Conservation (phyloP, 2,888 invertebrate species). For the Hydrotaea diabolus region DNA sequence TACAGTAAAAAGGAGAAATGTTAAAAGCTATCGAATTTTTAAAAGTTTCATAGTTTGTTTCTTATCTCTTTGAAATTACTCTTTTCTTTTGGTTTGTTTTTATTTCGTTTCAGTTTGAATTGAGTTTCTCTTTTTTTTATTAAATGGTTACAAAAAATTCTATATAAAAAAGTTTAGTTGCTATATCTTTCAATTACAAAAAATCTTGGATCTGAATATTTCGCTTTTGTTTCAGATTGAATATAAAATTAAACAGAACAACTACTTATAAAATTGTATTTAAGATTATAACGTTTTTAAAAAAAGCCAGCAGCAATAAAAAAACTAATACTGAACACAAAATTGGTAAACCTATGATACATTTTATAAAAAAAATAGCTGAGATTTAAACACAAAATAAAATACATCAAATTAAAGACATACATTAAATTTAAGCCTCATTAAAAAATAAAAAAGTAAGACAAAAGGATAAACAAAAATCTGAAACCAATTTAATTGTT, state of each 20-base stretch:
- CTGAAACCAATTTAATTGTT: too few relatives aligned
- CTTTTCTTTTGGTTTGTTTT: conserved; percentile 2
- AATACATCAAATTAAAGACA: background rate
- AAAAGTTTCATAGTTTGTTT: too few relatives aligned
- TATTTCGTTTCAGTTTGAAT: background rate
- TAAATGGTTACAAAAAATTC: conserved; percentile 62
- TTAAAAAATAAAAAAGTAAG: too few relatives aligned
- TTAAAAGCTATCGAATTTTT: too few relatives aligned
- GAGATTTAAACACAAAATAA: background rate
- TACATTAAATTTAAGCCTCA: background rate
- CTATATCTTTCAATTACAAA: conserved; percentile 58
- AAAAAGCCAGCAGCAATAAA: conserved; percentile 15
- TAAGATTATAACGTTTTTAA: background rate
- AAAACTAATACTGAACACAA: conserved; percentile 64
- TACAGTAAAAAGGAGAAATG: too few relatives aligned
- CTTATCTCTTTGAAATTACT: too few relatives aligned
- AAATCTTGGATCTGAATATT: conserved; percentile 35
- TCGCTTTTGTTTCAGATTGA: conserved; percentile 39
- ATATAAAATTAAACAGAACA: conserved; percentile 4
- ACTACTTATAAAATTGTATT: conserved; percentile 23
- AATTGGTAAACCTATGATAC: conserved; percentile 15
- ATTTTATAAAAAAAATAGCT: background rate
- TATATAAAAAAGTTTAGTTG: conserved; percentile 62
- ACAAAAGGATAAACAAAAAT: background rate
- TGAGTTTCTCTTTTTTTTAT: conserved; percentile 6